These are phyloP conservation scores for Ceratosolen fusciceps DNA, from an alignment of 1,140 invertebrate genomes.

Conservation along the genomic window DNA sequence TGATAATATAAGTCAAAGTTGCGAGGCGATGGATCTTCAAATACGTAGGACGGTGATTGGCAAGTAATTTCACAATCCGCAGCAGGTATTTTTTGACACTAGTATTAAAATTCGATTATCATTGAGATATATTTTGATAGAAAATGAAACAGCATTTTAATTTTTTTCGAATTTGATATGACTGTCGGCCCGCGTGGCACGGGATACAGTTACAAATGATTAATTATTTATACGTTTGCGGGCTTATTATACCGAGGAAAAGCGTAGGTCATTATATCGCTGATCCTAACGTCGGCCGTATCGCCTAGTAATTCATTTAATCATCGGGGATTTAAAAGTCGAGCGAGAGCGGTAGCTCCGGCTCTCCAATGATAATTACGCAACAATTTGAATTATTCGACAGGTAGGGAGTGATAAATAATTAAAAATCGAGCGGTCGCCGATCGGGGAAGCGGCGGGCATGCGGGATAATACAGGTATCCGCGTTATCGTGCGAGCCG, in stretches of 20 bases:
- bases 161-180: background rate
- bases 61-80: background rate
- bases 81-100: background rate
- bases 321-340: background rate
- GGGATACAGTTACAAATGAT: background rate
- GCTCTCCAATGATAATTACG: background rate
- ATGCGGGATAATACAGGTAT: background rate
- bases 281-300: background rate
- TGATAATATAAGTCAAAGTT: background rate
- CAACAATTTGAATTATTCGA: background rate
- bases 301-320: background rate
- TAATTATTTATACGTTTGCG: background rate
- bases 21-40: background rate
- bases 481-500: background rate
- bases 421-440: background rate
- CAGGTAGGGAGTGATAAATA: constrained; percentile 10
- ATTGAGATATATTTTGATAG: background rate
- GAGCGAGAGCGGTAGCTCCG: background rate
- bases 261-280: background rate
- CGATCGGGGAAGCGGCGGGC: background rate
- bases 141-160: background rate
- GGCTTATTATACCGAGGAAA: background rate
- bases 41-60: background rate
- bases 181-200: background rate
- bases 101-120: background rate